Evolutionary conservation across 2,113 vertebrate genomes (phyloP).

Genomic region (Rhegmatorhina hoffmannsi): DNA sequence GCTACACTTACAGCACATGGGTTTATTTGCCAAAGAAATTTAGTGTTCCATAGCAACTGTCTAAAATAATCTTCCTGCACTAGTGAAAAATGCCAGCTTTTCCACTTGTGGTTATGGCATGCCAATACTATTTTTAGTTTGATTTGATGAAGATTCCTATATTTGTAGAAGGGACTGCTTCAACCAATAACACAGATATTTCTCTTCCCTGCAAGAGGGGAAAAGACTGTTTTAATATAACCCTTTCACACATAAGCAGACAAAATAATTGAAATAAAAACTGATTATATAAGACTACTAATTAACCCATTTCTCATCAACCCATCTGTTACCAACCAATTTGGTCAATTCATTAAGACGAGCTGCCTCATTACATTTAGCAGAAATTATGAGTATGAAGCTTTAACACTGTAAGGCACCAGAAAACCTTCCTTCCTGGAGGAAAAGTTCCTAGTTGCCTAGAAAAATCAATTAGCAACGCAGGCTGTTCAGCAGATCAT

Average conservation of each 20-base stretch:
- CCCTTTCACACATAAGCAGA: constrained; percentile 1
- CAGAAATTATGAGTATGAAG: neutral
- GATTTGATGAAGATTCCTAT: neutral
- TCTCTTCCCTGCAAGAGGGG: neutral
- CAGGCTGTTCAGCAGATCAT: constrained; percentile 9
- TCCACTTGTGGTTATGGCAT: neutral
- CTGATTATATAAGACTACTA: neutral
- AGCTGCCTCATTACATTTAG: constrained; percentile 27
- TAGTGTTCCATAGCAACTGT: neutral
- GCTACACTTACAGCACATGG: accelerated
- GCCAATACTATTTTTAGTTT: neutral
- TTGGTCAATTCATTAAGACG: constrained; percentile 37
- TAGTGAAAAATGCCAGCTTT: neutral
- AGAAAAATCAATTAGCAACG: neutral
- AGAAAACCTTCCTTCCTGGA: neutral
- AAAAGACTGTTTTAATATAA: neutral
- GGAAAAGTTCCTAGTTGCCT: neutral
- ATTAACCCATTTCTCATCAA: constrained; percentile 62
- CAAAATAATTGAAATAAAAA: constrained; percentile 50
- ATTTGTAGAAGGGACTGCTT: neutral
- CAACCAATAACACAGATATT: neutral
- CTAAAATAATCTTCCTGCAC: neutral
- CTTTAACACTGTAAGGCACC: neutral
- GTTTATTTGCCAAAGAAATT: neutral
- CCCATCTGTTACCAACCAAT: constrained; percentile 29